Base-by-base conservation (phyloP, 2,113 vertebrate species). In the Crotalus helleri region DNA sequence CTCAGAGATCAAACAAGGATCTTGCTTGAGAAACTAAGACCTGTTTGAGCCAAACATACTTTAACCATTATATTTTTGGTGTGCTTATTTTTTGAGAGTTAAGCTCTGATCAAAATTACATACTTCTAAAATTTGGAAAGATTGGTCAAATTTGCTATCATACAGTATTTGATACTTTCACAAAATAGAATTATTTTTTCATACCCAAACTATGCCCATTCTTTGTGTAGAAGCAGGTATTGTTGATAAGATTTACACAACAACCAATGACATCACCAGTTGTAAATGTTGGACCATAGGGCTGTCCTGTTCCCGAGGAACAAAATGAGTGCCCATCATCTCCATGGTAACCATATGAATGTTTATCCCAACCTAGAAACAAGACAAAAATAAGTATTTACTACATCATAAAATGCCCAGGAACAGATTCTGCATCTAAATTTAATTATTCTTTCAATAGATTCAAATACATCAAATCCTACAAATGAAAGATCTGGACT, bases 221-320 rank as follows among this genome's bases (percentile, higher is more conserved):
- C 97, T 98, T 98, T 93, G 98, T 98, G 95, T 98, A 98, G 98
- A 98, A 98, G 97, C 98, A 98, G 94, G 98, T 98, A 93, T 98
- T 98, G 96, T 98, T 98, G 97, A 98, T 98, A 86, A 98, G 98
- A 96, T 98, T 98, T 96, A 98, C 98, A 95, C 98, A 98, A 96
- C 98, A 98, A 91, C 98, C 98, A 94, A 98, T 98, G 96, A 98
- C 98, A 96, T 98, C 98, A 33, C 98, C 98, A 44, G 98, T 98
- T 55, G 98, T 98, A 96, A 98, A 98, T 0, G 98, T 98, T 95
- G 98, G 98, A 90, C 98, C 98, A 0, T 98, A 98, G 61, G 98
- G 98, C 46, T 98, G 98, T 93, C 98, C 98, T 15, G 98, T 98
- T 96, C 98, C 98, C 95, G 98, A 98, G 93, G 98, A 98, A 98